Conservation (phyloP, 53 echinoderm and acorn worm genomes). For the Stichopus horrens region DNA sequence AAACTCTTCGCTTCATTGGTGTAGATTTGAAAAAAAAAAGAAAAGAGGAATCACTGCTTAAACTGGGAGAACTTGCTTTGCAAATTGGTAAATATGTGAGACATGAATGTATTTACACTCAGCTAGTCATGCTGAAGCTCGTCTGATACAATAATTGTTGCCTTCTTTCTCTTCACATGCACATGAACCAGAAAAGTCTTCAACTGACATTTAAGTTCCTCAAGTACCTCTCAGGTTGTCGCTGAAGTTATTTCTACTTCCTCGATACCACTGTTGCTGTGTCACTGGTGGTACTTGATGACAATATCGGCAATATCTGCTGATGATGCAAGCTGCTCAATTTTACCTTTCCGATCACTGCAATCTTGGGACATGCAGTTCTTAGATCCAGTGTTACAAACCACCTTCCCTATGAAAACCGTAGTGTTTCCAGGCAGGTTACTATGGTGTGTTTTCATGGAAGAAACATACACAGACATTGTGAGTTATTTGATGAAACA, state of each 20-base stretch:
- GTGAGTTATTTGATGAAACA: slow-evolving; percentile 54
- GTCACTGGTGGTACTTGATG: slow-evolving; percentile 55
- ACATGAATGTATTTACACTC: slow-evolving; percentile 60
- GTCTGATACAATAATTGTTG: slow-evolving; percentile 44
- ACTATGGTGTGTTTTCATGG: slow-evolving; percentile 48
- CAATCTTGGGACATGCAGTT: slow-evolving; percentile 52
- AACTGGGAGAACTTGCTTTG: slow-evolving; percentile 50
- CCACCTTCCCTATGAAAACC: slow-evolving; percentile 28
- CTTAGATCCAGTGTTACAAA: slow-evolving; percentile 46
- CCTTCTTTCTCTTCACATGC: slow-evolving; percentile 45
- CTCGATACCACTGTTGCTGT: slow-evolving; percentile 19
- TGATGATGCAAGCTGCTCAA: slow-evolving; percentile 30
- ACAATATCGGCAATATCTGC: background rate
- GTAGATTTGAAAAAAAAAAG: slow-evolving; percentile 45
- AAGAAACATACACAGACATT: slow-evolving; percentile 59
- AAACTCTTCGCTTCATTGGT: slow-evolving; percentile 43
- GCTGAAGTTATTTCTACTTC: slow-evolving; percentile 48
- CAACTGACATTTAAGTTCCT: slow-evolving; percentile 37
- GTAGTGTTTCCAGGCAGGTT: slow-evolving; percentile 36
- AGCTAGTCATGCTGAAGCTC: slow-evolving; percentile 47
- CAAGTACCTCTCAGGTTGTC: slow-evolving; percentile 32
- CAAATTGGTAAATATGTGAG: slow-evolving; percentile 20
- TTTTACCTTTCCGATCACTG: slow-evolving; percentile 25
- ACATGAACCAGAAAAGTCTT: slow-evolving; percentile 45
- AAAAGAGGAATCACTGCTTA: slow-evolving; percentile 46